phyloP scores from a whole-genome alignment of 1,140 invertebrate genomes.

The Dendrolimus kikuchii region DNA sequence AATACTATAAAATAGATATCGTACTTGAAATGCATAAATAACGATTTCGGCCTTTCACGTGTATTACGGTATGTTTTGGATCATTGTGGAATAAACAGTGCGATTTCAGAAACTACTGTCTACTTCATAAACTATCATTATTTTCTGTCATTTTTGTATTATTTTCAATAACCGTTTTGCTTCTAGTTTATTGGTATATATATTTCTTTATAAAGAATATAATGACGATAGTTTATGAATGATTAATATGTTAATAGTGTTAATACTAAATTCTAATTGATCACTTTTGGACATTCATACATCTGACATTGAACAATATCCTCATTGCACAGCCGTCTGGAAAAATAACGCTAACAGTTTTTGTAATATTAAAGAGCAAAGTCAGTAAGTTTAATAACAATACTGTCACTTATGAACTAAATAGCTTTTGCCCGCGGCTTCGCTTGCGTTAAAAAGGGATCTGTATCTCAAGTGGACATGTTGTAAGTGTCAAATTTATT shows the following conservation, averaged over 20 bases:
- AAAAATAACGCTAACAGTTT: conserved; percentile 62
- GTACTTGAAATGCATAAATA: not conserved
- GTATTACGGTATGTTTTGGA: too few relatives aligned
- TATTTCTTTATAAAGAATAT: conserved; percentile 5
- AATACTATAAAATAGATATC: not conserved
- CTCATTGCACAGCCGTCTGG: conserved; percentile 67
- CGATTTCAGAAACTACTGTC: conserved; percentile 17
- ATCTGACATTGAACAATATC: conserved; percentile 62
- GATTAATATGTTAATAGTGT: conserved; percentile 60
- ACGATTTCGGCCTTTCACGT: not conserved
- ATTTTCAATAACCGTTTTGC: too few relatives aligned
- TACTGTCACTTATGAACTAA: not conserved
- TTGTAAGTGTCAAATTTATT: too few relatives aligned
- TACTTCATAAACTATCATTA: conserved; percentile 58
- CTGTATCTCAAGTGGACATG: too few relatives aligned
- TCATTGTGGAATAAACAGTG: conserved; percentile 31
- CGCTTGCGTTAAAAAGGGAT: not conserved
- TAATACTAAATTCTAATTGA: conserved; percentile 59
- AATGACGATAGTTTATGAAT: conserved; percentile 53
- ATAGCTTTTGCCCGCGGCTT: not conserved
- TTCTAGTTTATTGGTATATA: not conserved
- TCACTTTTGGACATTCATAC: conserved; percentile 68
- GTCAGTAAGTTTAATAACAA: conserved; percentile 5
- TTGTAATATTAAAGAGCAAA: conserved; percentile 70
- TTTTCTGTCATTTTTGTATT: too few relatives aligned